Base-by-base conservation (phyloP, 2,797 vertebrate species). In the Zalophus californianus region DNA sequence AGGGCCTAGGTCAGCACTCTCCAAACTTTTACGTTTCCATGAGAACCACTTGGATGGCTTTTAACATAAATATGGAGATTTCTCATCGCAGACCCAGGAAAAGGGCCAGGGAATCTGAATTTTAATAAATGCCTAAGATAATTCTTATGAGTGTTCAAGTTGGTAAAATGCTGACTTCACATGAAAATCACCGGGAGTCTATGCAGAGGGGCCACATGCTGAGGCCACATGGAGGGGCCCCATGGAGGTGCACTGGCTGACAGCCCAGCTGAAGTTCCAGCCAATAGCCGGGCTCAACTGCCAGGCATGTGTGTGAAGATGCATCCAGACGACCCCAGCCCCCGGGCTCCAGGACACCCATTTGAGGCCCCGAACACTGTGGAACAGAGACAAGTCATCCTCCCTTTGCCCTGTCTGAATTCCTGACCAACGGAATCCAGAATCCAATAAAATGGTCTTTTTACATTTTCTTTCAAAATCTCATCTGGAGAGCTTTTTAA, bases 171-270 rank as follows among this genome's bases (percentile, higher is more conserved):
- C 68, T 89, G 60, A 9, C 48, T 90, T 86, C 38, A 90, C 21
- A 52, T 62, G 56, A 75, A 68, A 86, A 73, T 94, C 52, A 90
- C 89, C 64, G 41, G 56, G 44, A 97, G 56, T 32, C 78, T 66
- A 68, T 11, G 21, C 20, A 58, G 27, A 68, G 32, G 10, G 7
- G 7, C 44, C 44, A 44, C 44, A 44, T 9, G 44, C 44, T 44
- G 23, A 56, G 48, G 21, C 58, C 38, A 7, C 25, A 58, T 21
- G 58, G 32, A 29, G 32, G n/a, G 64, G 16, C 64, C 16, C 35
- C n/a, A 0, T 6, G 25, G 54, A 82, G 50, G 38, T 13, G 23
- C 3, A 7, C 52, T 54, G 92, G 84, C 73, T 11, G 29, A 29
- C n/a, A 7, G 52, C 44, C 85, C 58, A 32, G 15, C n/a, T 16